Percentiles rank a stretch among this genome's conserved stretches.
Conservation (phyloP, 2,113 vertebrate genomes). For the Microcebus griseorufus region DNA sequence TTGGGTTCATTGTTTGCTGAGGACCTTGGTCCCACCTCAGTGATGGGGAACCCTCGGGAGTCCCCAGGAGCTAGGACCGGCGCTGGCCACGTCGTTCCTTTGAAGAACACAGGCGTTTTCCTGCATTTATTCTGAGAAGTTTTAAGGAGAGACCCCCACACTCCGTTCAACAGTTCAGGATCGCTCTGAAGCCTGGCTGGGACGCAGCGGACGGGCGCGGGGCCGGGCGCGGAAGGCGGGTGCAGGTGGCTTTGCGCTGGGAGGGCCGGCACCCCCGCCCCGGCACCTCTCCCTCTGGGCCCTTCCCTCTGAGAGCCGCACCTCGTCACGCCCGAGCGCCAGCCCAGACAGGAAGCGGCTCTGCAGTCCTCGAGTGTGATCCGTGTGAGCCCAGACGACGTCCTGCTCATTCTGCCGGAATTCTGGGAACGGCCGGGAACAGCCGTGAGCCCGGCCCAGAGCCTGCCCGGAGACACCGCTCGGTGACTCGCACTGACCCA, state of each 20-base stretch:
- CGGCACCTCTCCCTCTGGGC: not conserved
- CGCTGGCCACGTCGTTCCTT: not conserved
- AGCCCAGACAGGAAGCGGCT: not conserved
- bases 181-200: accelerated
- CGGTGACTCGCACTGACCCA: not conserved
- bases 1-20: not conserved
- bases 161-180: not conserved
- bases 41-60: not conserved
- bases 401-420: not conserved
- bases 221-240: not conserved
- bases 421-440: not conserved
- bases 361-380: accelerated
- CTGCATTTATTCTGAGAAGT: not conserved
- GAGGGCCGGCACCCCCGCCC: not conserved
- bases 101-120: not conserved
- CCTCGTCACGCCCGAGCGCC: not conserved
- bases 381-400: not conserved
- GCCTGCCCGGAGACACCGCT: not conserved
- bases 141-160: not conserved
- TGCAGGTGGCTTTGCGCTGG: accelerated
- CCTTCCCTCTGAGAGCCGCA: not conserved
- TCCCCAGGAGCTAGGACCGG: not conserved
- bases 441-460: not conserved
- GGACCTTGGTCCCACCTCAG: not conserved
- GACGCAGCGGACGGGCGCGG: accelerated